Conservation (phyloP, 1,140 invertebrate genomes). For the Aphis craccivora region DNA sequence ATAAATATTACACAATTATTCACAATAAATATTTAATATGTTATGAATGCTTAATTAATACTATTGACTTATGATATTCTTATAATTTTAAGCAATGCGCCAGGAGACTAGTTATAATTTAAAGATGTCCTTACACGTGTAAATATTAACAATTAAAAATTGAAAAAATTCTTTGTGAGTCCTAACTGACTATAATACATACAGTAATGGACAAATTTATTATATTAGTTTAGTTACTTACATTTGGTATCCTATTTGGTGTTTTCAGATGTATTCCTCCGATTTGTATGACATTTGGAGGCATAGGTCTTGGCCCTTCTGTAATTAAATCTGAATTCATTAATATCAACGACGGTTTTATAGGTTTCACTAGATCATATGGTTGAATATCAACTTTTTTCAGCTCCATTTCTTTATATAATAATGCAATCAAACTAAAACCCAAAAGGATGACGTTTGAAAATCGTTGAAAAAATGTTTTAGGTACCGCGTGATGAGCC, state of each 20-base stretch:
- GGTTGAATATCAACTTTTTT: not conserved
- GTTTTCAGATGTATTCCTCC: conserved; percentile 63
- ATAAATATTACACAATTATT: no score
- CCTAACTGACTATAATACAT: no score
- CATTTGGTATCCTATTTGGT: conserved; percentile 61
- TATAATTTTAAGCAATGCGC: no score
- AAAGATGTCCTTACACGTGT: no score
- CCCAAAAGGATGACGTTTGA: not conserved
- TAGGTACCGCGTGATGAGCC: not conserved
- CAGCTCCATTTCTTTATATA: not conserved
- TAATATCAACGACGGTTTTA: conserved; percentile 16
- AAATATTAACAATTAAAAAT: no score
- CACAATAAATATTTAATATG: no score
- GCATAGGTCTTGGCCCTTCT: conserved; percentile 60
- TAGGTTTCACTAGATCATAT: conserved; percentile 27
- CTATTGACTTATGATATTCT: no score
- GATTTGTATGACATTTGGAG: conserved; percentile 62
- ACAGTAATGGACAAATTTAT: no score
- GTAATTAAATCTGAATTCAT: conserved; percentile 64
- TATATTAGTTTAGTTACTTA: conserved; percentile 46
- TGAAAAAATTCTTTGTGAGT: no score
- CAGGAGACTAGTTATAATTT: no score
- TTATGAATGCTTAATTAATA: no score
- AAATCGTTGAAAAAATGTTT: not conserved
- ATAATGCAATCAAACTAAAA: not conserved